Percentiles rank a stretch among this genome's conserved stretches.
These are phyloP conservation scores for Pogonophryne albipinna DNA, from an alignment of 2,797 vertebrate species.

Conservation along the genomic window DNA sequence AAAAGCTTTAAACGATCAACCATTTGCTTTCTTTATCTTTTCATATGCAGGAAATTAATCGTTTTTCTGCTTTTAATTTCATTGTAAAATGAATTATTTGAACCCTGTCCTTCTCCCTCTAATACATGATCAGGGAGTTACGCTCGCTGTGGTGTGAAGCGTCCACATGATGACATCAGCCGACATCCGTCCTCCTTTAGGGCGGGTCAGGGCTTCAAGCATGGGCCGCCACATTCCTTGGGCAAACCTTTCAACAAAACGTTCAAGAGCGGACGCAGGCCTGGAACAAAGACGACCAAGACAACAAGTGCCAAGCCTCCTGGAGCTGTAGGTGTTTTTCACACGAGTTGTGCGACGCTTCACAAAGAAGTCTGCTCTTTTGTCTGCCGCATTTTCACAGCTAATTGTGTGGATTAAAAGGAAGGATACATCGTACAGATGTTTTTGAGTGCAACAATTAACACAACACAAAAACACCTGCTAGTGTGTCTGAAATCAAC, in stretches of 20 bases:
- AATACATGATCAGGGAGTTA: conserved; percentile 27
- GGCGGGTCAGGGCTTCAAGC: conserved; percentile 25
- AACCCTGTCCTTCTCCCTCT: background rate
- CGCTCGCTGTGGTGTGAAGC: conserved; percentile 53
- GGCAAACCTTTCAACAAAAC: conserved; percentile 36
- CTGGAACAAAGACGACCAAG: conserved; percentile 44
- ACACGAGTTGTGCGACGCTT: background rate
- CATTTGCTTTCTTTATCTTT: background rate
- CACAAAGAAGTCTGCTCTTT: background rate
- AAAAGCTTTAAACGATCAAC: background rate
- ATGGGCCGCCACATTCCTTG: conserved; percentile 15
- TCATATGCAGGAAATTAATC: background rate
- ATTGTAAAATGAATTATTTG: background rate
- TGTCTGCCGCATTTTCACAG: background rate
- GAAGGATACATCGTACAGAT: background rate
- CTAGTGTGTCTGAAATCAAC: background rate
- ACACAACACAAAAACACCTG: background rate
- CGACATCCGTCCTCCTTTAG: conserved; percentile 18
- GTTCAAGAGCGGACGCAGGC: conserved; percentile 41
- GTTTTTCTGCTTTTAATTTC: background rate
- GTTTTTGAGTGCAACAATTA: background rate
- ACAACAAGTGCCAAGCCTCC: conserved; percentile 6
- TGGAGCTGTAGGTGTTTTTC: background rate
- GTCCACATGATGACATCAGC: conserved; percentile 22
- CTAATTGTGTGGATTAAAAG: background rate